These are phyloP conservation scores for Doris montereyensis DNA, from an alignment of 2,888 invertebrate species.

Conservation along the genomic window DNA sequence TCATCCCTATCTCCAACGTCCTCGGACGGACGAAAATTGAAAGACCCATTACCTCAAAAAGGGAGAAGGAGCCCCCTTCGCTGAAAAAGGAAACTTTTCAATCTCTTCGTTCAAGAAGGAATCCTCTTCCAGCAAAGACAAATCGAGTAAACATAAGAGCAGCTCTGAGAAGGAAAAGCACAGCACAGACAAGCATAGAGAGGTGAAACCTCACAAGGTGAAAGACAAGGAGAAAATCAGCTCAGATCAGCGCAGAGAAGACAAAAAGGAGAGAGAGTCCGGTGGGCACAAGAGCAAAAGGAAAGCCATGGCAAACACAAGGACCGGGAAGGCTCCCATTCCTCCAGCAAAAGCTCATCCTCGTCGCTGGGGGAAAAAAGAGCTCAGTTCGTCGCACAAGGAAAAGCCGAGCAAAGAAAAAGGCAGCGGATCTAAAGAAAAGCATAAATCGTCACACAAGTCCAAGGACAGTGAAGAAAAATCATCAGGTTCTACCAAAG, in stretches of 20 bases:
- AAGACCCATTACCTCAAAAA: too few relatives aligned
- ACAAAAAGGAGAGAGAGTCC: neutral
- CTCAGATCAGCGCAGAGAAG: neutral
- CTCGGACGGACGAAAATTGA: too few relatives aligned
- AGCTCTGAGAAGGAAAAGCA: neutral
- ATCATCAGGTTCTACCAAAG: slow-evolving; percentile 26
- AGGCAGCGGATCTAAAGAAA: too few relatives aligned
- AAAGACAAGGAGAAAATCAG: neutral
- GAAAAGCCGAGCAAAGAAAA: too few relatives aligned
- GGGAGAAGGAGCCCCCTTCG: neutral
- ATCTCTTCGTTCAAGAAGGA: neutral
- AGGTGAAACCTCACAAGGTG: neutral
- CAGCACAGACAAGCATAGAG: neutral
- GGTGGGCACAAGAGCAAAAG: neutral
- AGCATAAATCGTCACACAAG: neutral
- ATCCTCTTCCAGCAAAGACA: neutral
- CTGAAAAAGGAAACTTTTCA: neutral
- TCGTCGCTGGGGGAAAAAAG: neutral
- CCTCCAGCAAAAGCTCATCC: neutral
- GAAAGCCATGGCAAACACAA: neutral
- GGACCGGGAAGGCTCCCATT: neutral
- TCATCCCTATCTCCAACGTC: neutral
- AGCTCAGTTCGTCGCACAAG: neutral
- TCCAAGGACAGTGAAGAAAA: slow-evolving; percentile 27
- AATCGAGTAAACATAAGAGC: too few relatives aligned